Percentiles rank a stretch among this genome's conserved stretches.
These are phyloP conservation scores for Deilephila porcellus DNA, from an alignment of 2,888 invertebrate species.

Conservation along the genomic window DNA sequence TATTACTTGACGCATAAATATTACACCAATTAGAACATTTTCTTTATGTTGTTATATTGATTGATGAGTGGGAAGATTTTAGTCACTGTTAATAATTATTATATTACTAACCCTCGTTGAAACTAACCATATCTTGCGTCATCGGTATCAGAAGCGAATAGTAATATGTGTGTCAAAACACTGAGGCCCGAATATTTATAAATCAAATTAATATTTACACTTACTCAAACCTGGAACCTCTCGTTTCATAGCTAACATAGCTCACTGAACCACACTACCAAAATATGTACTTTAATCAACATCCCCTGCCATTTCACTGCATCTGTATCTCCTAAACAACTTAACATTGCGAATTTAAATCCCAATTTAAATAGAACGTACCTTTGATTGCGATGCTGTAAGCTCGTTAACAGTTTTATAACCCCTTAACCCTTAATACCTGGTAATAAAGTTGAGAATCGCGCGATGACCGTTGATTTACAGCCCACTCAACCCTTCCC, in stretches of 20 bases:
- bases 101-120: too few relatives aligned
- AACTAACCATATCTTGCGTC: too few relatives aligned
- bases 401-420: slow-evolving; percentile 63
- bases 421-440: slow-evolving; percentile 39
- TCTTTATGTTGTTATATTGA: too few relatives aligned
- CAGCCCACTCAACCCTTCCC: slow-evolving; percentile 69
- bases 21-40: too few relatives aligned
- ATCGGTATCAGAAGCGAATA: too few relatives aligned
- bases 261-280: background rate
- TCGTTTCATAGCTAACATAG: too few relatives aligned
- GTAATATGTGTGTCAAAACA: too few relatives aligned
- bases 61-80: too few relatives aligned
- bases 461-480: slow-evolving; percentile 43
- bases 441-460: slow-evolving; percentile 49
- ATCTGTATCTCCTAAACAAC: slow-evolving; percentile 28
- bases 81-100: too few relatives aligned
- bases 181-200: too few relatives aligned
- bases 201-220: too few relatives aligned
- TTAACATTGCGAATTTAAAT: slow-evolving; percentile 72
- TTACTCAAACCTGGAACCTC: too few relatives aligned
- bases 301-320: background rate
- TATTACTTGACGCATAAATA: background rate
- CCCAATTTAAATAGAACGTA: slow-evolving; percentile 75
- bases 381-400: slow-evolving; percentile 77
- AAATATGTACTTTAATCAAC: background rate